Conservation (phyloP, 2,888 invertebrate species). For the Graphium colonna region DNA sequence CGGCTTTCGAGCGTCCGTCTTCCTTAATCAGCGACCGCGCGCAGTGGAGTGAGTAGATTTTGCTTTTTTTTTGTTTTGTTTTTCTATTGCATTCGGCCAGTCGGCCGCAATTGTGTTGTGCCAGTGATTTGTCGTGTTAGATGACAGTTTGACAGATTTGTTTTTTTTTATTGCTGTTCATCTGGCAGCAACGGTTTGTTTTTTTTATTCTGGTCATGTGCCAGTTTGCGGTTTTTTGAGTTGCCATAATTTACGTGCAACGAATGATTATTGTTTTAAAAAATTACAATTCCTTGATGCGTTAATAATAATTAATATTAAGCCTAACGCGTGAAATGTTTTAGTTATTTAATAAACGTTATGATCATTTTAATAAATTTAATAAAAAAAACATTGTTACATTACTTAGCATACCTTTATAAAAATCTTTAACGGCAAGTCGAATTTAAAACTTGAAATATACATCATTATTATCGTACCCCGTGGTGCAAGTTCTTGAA, state of each 20-base stretch:
- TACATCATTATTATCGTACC: neutral
- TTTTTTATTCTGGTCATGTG: neutral
- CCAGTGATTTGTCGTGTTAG: slow-evolving; percentile 23
- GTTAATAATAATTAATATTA: no score
- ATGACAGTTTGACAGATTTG: neutral
- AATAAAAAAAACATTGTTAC: no score
- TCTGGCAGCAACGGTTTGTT: neutral
- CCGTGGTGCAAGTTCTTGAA: slow-evolving; percentile 3
- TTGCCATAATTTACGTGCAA: neutral
- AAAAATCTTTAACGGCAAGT: no score
- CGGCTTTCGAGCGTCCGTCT: slow-evolving; percentile 39
- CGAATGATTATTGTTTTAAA: neutral
- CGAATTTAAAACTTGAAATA: neutral
- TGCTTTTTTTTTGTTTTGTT: slow-evolving; percentile 17
- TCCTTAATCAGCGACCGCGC: slow-evolving; percentile 37
- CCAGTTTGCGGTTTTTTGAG: no score
- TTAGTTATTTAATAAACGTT: no score
- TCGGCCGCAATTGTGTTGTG: slow-evolving; percentile 16
- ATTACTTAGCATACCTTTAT: no score
- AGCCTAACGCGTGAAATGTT: no score
- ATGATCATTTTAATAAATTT: no score
- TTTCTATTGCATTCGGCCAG: neutral
- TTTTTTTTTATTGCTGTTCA: neutral
- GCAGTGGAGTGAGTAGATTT: slow-evolving; percentile 35
- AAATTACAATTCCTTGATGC: no score